Base-by-base conservation (phyloP, 2,888 invertebrate species). In the Barypeithes pellucidus region DNA sequence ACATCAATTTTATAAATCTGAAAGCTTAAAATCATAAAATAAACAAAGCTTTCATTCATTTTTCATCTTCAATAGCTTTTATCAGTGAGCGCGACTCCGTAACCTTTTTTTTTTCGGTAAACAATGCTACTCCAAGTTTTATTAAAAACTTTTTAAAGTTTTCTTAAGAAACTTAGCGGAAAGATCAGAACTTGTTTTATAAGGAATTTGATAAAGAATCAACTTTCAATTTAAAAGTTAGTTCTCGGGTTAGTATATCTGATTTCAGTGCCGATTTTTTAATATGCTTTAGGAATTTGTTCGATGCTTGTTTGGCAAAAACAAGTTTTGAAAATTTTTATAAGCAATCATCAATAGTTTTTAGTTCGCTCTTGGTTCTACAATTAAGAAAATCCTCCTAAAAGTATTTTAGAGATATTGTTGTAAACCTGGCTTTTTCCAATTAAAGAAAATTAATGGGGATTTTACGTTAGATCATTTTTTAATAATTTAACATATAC, bases 91-190 rank as follows among this genome's bases (percentile, higher is more conserved):
- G 47, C 20, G 11, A 20, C 20, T 20, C n/a, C 52, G 29, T 5
- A 29, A 16, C 54, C 4, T 1, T 33, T 57, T 33, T 29, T 52
- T 22, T 29, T 57, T 52, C 52, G 20, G 33, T 18, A 57, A 57
- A 57, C 54, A 57, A 57, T 33, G 11, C 54, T 54, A 18, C 3
- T 57, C 33, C 5, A 57, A 57, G 18, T 57, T 57, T 16, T 57
- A 57, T 57, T 57, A 16, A 57, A 52, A 36, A 57, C 33, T 57
- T 57, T 33, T 57, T 11, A 22, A 16, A 33, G 50, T 50, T 50
- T 50, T 1, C 50, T 3, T 50, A n/a, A 36, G 18, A 18, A 18
- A 57, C 29, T 54, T 33, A 9, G 54, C 36, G 16, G 33, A 57
- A 33, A 57, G 54, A 57, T 57, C 54, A 18, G 18, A 57, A 16